Conservation (phyloP, 2,888 invertebrate genomes). For the Watsonalla binaria region DNA sequence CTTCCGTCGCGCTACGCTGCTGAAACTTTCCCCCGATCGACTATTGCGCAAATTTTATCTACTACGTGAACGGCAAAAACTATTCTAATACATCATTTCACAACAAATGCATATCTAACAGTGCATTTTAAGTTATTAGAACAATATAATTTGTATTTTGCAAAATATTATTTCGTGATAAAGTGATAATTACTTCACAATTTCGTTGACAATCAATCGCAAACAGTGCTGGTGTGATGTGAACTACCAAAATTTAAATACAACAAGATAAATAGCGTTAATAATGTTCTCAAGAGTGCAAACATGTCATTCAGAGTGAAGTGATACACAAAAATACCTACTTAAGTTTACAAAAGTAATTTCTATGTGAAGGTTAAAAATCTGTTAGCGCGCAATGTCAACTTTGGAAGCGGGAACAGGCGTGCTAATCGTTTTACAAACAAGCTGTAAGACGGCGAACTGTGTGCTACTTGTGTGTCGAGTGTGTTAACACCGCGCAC, state of each 20-base stretch:
- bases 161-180: neutral
- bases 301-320: slow-evolving; percentile 35
- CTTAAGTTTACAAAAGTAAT: slow-evolving; percentile 52
- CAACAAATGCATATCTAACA: no score
- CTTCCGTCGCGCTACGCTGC: slow-evolving; percentile 28
- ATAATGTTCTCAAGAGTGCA: slow-evolving; percentile 25
- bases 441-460: slow-evolving; percentile 56
- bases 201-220: slow-evolving; percentile 6
- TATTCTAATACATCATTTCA: neutral
- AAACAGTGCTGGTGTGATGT: slow-evolving; percentile 16
- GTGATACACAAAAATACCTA: slow-evolving; percentile 39
- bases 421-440: slow-evolving; percentile 71
- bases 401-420: slow-evolving; percentile 63
- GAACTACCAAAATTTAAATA: slow-evolving; percentile 16
- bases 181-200: slow-evolving; percentile 11
- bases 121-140: no score
- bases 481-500: slow-evolving; percentile 58
- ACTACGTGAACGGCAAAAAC: neutral
- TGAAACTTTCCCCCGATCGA: slow-evolving; percentile 48
- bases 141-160: no score
- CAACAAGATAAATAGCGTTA: slow-evolving; percentile 20
- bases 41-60: neutral
- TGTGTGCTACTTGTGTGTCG: slow-evolving; percentile 50
- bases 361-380: slow-evolving; percentile 63
- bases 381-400: slow-evolving; percentile 71